These are phyloP conservation scores for Spheniscus humboldti DNA, from an alignment of 2,797 vertebrate species.

Conservation along the genomic window DNA sequence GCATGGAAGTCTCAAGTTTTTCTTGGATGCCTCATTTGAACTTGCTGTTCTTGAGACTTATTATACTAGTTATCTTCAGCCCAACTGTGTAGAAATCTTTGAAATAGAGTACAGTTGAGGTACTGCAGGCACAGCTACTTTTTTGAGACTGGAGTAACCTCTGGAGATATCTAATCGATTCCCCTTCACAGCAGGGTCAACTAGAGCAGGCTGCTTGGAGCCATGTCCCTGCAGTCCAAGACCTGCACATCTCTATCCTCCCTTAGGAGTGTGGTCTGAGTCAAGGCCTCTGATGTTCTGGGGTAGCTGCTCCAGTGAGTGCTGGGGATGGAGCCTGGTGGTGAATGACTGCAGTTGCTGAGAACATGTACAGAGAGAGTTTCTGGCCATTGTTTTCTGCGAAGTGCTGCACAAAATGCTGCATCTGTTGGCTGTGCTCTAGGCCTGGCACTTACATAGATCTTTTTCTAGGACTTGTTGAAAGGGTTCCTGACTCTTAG, in stretches of 20 bases:
- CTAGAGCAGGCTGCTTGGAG: not conserved
- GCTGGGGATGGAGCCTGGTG: not conserved
- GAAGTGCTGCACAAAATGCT: not conserved
- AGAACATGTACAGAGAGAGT: too few relatives aligned
- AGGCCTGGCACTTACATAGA: not conserved
- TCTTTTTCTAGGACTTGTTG: not conserved
- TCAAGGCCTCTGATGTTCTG: not conserved
- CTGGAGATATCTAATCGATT: not conserved
- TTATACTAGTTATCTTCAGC: not conserved
- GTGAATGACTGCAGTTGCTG: accelerated
- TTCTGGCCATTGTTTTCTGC: not conserved
- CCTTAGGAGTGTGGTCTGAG: not conserved
- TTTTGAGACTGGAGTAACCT: not conserved
- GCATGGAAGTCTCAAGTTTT: not conserved
- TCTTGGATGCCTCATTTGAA: not conserved
- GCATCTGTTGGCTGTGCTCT: not conserved
- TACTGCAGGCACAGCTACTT: not conserved
- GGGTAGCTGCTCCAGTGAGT: not conserved
- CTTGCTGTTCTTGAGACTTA: not conserved
- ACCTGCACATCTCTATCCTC: not conserved
- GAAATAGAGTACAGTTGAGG: not conserved
- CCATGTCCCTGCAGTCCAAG: not conserved
- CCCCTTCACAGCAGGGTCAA: not conserved
- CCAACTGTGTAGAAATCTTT: not conserved
- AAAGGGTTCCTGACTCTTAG: not conserved